Evolutionary conservation across 2,888 invertebrate species (phyloP).

Genomic region (Megastigmus dorsalis): DNA sequence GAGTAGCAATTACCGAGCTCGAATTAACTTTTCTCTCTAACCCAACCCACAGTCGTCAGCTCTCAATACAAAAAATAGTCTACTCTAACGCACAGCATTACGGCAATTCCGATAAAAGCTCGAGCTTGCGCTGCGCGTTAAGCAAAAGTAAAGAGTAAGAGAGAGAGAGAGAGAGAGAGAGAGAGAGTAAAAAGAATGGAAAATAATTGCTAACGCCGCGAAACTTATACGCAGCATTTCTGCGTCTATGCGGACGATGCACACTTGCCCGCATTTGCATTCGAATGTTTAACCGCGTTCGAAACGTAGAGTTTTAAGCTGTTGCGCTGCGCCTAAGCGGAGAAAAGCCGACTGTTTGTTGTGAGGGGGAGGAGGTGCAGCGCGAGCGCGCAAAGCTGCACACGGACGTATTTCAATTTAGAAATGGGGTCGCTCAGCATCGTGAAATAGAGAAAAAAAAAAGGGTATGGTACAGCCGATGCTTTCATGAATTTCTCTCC

Average conservation of each 20-base stretch:
- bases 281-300: not conserved
- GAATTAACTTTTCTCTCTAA: not conserved
- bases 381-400: no score
- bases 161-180: not conserved
- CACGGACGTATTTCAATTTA: constrained; percentile 25
- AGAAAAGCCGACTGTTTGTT: constrained; percentile 8
- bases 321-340: not conserved
- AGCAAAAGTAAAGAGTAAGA: not conserved
- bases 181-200: not conserved
- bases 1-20: constrained; percentile 7
- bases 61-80: not conserved
- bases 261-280: not conserved
- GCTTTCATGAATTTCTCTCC: not conserved
- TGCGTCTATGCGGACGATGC: not conserved
- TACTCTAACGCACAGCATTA: not conserved
- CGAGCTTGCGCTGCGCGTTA: not conserved
- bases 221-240: no score
- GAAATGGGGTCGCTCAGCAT: constrained; percentile 30
- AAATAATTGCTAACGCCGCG: not conserved
- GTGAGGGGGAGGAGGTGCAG: not conserved
- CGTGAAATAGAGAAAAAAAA: not conserved
- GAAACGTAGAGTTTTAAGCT: constrained; percentile 8
- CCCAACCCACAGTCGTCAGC: not conserved
- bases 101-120: constrained; percentile 4
- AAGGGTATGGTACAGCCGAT: not conserved